These are phyloP conservation scores for Eilema sororculum DNA, from an alignment of 2,888 invertebrate genomes.

Conservation along the genomic window DNA sequence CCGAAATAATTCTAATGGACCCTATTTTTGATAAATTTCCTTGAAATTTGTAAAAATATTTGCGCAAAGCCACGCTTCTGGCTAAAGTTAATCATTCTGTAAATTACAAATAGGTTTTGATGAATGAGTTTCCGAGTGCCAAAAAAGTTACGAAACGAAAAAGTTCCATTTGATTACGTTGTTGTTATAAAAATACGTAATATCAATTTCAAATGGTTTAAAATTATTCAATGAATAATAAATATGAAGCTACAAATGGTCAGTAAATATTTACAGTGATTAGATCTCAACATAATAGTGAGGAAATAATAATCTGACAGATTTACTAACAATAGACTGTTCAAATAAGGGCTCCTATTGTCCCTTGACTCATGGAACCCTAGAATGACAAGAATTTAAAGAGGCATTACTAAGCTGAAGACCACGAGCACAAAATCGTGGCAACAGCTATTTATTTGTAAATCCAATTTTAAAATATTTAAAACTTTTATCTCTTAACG, in stretches of 20 bases:
- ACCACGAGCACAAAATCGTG: background rate
- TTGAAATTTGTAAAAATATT: too few relatives aligned
- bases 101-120: background rate
- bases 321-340: background rate
- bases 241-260: background rate
- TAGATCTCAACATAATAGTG: background rate
- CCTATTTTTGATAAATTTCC: too few relatives aligned
- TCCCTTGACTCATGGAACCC: background rate
- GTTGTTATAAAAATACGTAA: background rate
- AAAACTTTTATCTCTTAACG: slow-evolving; percentile 32
- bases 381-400: background rate
- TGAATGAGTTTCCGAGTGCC: background rate
- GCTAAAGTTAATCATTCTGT: too few relatives aligned
- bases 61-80: too few relatives aligned
- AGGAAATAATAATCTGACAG: too few relatives aligned
- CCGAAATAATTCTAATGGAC: too few relatives aligned
- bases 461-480: slow-evolving; percentile 16
- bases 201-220: background rate
- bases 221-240: background rate
- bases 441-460: slow-evolving; percentile 10
- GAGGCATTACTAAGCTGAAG: background rate
- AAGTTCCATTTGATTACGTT: background rate
- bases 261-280: background rate
- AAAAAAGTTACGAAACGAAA: background rate
- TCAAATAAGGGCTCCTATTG: background rate